Evolutionary conservation across 2,888 invertebrate genomes (phyloP).

Genomic region (Amblyteles armatorius): DNA sequence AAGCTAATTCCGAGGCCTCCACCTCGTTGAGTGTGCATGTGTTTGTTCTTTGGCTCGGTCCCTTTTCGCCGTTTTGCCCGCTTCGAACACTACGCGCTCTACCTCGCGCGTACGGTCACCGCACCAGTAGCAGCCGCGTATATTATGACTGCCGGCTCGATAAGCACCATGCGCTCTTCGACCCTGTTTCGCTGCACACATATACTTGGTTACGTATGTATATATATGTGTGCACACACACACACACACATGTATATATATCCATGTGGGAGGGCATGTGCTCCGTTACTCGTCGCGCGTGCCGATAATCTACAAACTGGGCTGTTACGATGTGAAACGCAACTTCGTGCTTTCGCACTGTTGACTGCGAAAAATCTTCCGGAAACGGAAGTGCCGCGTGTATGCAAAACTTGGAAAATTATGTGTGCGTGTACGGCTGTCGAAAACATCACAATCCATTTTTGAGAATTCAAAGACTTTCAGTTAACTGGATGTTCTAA

Average conservation of each 20-base stretch:
- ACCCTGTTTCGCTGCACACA: conserved; percentile 1
- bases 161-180: conserved; percentile 42
- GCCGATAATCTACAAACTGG: conserved; percentile 55
- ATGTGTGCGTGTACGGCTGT: not conserved
- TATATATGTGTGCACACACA: too few species aligned
- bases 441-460: not conserved
- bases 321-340: not conserved
- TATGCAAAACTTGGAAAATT: not conserved
- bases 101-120: conserved; percentile 60
- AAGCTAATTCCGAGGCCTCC: conserved; percentile 68
- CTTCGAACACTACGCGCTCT: conserved; percentile 64
- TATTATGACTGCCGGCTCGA: conserved; percentile 65
- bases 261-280: conserved; percentile 19
- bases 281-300: conserved; percentile 45
- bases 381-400: conserved; percentile 18
- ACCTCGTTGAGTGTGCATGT: conserved; percentile 63
- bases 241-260: not conserved
- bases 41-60: conserved; percentile 51
- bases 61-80: conserved; percentile 59
- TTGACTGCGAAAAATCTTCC: not conserved
- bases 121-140: conserved; percentile 67
- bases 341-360: conserved; percentile 23
- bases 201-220: not conserved
- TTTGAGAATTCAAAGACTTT: not conserved
- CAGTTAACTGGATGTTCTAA: not conserved